Conservation (phyloP, 2,797 vertebrate genomes). For the Sphenodon punctatus region DNA sequence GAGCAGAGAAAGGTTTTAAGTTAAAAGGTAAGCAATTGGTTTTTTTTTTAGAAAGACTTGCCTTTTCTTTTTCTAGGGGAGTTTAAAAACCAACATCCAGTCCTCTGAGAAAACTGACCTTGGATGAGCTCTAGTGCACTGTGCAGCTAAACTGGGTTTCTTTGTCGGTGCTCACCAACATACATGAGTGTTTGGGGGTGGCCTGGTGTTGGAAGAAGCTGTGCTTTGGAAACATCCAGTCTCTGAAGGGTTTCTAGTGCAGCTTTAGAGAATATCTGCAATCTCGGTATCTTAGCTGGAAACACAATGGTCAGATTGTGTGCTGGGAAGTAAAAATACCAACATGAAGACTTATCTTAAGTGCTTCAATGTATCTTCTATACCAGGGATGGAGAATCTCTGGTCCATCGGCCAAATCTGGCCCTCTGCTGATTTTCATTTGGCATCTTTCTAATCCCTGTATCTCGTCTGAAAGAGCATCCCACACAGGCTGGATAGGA, state of each 20-base stretch:
- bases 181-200: not conserved
- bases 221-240: not conserved
- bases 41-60: not conserved
- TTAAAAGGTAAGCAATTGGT: constrained; percentile 83
- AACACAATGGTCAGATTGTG: not conserved
- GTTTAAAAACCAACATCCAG: not conserved
- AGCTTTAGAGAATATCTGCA: not conserved
- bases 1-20: constrained; percentile 78
- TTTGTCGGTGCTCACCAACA: not conserved
- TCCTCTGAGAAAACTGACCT: not conserved
- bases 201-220: not conserved
- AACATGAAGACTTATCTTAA: not conserved
- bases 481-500: too few relatives aligned
- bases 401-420: too few relatives aligned
- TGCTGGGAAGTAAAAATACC: not conserved
- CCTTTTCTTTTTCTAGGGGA: not conserved
- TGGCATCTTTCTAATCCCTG: too few relatives aligned
- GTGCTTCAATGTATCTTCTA: not conserved
- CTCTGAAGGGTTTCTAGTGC: not conserved
- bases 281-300: not conserved
- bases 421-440: too few relatives aligned
- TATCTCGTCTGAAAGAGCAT: too few relatives aligned
- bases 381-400: too few relatives aligned
- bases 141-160: not conserved
- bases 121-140: not conserved